Percentiles rank a stretch among this genome's conserved stretches.
Conservation (phyloP, 2,797 vertebrate genomes). For the Varecia variegata region DNA sequence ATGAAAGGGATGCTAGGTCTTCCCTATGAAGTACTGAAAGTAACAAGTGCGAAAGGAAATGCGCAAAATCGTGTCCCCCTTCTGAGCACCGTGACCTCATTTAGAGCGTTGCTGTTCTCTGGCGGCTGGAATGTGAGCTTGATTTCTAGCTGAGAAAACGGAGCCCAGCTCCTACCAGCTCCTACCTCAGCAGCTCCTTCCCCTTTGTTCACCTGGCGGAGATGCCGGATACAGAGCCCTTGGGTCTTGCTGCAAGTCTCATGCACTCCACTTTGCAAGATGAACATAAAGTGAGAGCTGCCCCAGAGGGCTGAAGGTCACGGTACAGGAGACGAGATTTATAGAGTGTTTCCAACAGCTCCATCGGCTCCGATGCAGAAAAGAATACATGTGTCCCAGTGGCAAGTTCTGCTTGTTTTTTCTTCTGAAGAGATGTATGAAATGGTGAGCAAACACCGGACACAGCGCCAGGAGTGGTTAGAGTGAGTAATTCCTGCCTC, state of each 20-base stretch:
- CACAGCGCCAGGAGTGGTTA: neutral
- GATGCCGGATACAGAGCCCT: slow-evolving; percentile 11
- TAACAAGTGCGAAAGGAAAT: neutral
- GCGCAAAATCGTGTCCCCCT: neutral
- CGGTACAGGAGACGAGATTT: slow-evolving; percentile 17
- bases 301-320: slow-evolving; percentile 43
- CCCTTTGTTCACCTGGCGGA: slow-evolving; percentile 63
- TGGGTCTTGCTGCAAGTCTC: neutral
- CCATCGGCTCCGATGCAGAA: slow-evolving; percentile 51
- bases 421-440: slow-evolving; percentile 54
- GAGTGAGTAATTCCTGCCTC: slow-evolving; percentile 28
- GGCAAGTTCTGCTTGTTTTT: slow-evolving; percentile 58
- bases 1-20: neutral
- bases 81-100: neutral
- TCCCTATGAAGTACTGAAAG: neutral
- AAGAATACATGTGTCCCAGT: slow-evolving; percentile 22
- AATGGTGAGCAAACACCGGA: neutral
- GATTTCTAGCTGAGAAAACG: slow-evolving; percentile 63
- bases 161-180: slow-evolving; percentile 5
- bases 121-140: neutral
- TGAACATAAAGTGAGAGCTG: slow-evolving; percentile 51
- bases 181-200: slow-evolving; percentile 24
- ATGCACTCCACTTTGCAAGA: neutral
- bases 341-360: slow-evolving; percentile 61
- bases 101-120: neutral